phyloP scores from a whole-genome alignment of 1,140 invertebrate species.

The Lamellibrachia luymesi region DNA sequence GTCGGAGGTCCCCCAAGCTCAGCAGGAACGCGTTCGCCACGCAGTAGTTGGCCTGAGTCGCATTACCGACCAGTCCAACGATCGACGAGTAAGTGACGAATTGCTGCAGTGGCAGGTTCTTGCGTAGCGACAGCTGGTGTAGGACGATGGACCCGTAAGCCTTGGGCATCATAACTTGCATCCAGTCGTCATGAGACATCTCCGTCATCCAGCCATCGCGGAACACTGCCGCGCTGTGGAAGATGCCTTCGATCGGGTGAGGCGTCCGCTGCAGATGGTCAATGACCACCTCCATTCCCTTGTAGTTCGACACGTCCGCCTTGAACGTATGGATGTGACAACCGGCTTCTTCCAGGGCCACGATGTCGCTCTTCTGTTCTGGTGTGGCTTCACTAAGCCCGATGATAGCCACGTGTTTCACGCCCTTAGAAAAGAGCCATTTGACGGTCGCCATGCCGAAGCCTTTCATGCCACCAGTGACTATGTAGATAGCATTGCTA shows the following conservation, averaged over 20 bases:
- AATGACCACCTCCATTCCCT: neutral
- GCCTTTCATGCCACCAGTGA: neutral
- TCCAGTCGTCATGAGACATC: neutral
- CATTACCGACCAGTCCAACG: neutral
- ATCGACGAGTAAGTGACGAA: neutral
- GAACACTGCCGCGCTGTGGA: neutral
- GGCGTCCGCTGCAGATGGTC: neutral
- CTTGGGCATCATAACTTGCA: neutral
- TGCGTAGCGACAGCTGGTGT: neutral
- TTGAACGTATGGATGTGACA: neutral
- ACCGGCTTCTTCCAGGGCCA: neutral
- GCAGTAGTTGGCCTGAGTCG: neutral
- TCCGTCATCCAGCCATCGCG: neutral
- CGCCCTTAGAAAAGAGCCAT: neutral
- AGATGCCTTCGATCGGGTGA: neutral
- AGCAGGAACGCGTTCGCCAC: neutral
- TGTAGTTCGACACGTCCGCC: conserved; percentile 2
- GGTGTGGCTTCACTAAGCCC: neutral
- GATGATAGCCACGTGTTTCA: neutral
- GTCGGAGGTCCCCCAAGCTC: neutral
- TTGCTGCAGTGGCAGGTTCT: neutral
- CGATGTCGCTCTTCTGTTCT: neutral
- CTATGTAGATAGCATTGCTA: neutral
- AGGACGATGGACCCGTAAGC: neutral
- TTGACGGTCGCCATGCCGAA: neutral